Conservation (phyloP, 1,140 invertebrate species). For the Caerostris darwini region DNA sequence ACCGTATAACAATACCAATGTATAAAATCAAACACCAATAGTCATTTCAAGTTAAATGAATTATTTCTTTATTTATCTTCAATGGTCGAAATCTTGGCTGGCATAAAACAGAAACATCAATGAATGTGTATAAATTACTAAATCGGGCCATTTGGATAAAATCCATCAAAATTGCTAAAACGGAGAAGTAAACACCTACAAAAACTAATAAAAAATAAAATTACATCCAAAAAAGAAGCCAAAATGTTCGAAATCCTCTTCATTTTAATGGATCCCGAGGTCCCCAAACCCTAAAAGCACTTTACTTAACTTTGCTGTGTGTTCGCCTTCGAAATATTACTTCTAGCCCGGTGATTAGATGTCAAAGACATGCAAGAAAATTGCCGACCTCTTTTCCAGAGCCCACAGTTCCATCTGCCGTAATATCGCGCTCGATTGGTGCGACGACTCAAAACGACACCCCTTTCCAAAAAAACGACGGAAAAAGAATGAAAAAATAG, state of each 20-base stretch:
- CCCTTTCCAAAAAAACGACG: background rate
- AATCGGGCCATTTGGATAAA: background rate
- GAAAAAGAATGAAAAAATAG: too few species aligned
- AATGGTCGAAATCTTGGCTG: background rate
- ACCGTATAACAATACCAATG: too few species aligned
- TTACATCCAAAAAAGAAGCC: background rate
- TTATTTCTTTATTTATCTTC: background rate
- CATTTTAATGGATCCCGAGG: constrained; percentile 30
- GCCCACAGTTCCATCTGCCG: constrained; percentile 36
- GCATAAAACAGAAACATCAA: background rate
- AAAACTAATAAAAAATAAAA: background rate
- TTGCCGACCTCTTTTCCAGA: constrained; percentile 8
- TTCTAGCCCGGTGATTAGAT: constrained; percentile 60
- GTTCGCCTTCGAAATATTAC: constrained; percentile 53
- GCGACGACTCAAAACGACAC: background rate
- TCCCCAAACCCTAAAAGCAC: constrained; percentile 25
- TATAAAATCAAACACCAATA: too few species aligned
- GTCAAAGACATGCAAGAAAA: constrained; percentile 62
- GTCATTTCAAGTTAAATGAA: too few species aligned
- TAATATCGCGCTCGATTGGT: constrained; percentile 52
- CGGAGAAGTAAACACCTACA: background rate
- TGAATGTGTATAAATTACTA: background rate
- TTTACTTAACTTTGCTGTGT: constrained; percentile 37
- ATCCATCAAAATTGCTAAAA: background rate
- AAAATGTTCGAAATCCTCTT: background rate